Evolutionary conservation across 2,797 vertebrate species (phyloP).

Genomic region (Stomatorhinus walkeri): DNA sequence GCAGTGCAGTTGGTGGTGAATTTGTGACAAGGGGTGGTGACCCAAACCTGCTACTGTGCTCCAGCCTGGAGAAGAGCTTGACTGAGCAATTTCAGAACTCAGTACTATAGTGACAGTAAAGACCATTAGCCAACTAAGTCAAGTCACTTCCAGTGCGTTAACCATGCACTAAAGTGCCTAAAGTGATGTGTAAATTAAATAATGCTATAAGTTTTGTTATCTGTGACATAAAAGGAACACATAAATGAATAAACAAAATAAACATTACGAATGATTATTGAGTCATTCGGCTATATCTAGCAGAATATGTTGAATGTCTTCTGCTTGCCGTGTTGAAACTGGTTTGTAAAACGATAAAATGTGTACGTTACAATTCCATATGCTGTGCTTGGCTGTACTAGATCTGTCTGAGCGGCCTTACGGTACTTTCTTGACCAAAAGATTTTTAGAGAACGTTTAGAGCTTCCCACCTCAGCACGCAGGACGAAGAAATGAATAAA

Average conservation of each 20-base stretch:
- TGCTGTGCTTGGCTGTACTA: not conserved
- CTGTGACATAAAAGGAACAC: not conserved
- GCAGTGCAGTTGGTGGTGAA: not conserved
- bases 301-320: not conserved
- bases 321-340: not conserved
- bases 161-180: not conserved
- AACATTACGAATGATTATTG: not conserved
- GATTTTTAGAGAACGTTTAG: not conserved
- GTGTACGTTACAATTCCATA: not conserved
- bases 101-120: not conserved
- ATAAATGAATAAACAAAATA: not conserved
- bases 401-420: not conserved
- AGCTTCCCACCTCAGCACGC: not conserved
- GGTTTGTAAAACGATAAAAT: not conserved
- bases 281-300: not conserved
- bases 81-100: not conserved
- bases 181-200: not conserved
- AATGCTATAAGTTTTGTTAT: not conserved
- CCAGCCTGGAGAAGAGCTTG: not conserved
- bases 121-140: not conserved
- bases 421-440: not conserved
- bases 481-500: not conserved
- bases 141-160: not conserved
- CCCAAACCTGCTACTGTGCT: not conserved
- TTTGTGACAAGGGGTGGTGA: not conserved